Conservation (phyloP, 2,113 vertebrate genomes). For the Anolis sagrei region DNA sequence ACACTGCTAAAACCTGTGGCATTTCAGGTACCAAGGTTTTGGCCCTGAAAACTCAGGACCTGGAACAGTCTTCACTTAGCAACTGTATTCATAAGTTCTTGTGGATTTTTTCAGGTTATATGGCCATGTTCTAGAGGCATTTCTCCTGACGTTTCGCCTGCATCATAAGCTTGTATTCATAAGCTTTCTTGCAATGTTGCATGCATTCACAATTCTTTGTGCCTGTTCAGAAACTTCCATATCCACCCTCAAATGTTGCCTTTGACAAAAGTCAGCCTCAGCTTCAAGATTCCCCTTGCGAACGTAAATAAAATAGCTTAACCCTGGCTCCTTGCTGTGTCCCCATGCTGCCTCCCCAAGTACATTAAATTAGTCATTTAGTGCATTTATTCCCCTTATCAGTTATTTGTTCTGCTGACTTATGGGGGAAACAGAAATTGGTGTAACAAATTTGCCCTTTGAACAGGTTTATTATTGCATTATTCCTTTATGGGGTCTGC, state of each 20-base stretch:
- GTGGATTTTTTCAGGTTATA: too few species aligned
- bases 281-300: neutral
- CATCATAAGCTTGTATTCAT: too few species aligned
- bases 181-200: neutral
- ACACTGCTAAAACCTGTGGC: too few species aligned
- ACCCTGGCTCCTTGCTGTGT: constrained; percentile 41
- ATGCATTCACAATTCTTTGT: neutral
- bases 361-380: constrained; percentile 70
- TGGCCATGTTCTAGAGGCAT: too few species aligned
- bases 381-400: constrained; percentile 67
- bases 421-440: constrained; percentile 70
- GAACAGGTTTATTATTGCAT: constrained; percentile 77
- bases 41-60: too few species aligned
- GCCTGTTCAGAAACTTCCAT: neutral
- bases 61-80: neutral
- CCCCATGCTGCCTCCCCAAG: neutral
- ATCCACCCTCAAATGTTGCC: neutral
- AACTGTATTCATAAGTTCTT: too few species aligned
- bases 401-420: constrained; percentile 78
- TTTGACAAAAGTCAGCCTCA: neutral
- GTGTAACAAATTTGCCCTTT: constrained; percentile 68
- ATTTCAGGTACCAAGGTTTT: too few species aligned
- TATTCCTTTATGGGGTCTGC: constrained; percentile 75
- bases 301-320: constrained; percentile 10
- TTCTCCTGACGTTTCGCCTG: too few species aligned